phyloP scores from a whole-genome alignment of 2,888 invertebrate species.

The Acanthococcus lagerstroemiae region DNA sequence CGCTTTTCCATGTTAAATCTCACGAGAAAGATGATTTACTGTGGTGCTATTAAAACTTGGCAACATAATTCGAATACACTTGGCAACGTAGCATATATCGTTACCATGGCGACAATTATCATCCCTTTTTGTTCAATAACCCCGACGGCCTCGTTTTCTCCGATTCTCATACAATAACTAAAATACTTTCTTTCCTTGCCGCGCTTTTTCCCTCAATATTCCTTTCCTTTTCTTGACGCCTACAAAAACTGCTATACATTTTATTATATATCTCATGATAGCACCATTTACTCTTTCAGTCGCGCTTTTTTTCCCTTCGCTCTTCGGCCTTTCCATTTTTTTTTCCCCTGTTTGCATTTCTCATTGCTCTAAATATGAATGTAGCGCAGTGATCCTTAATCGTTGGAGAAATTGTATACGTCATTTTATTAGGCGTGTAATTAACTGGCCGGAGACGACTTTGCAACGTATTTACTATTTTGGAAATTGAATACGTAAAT shows the following conservation, averaged over 20 bases:
- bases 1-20: slow-evolving; percentile 26
- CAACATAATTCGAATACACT: slow-evolving; percentile 19
- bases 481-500: no score
- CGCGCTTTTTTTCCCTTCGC: not conserved
- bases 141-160: slow-evolving; percentile 25
- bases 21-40: slow-evolving; percentile 22
- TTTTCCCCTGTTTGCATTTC: not conserved
- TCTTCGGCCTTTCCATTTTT: not conserved
- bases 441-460: not conserved
- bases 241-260: slow-evolving; percentile 11
- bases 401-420: not conserved
- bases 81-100: slow-evolving; percentile 24
- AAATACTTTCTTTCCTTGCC: slow-evolving; percentile 15
- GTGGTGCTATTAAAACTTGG: slow-evolving; percentile 21
- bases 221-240: slow-evolving; percentile 22
- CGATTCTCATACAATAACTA: slow-evolving; percentile 16
- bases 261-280: slow-evolving; percentile 7
- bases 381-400: not conserved
- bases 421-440: not conserved
- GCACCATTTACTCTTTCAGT: not conserved
- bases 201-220: slow-evolving; percentile 5
- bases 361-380: slow-evolving; percentile 4
- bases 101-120: slow-evolving; percentile 26
- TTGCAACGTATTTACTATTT: no score
- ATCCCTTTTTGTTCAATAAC: slow-evolving; percentile 30